phyloP scores from a whole-genome alignment of 2,113 vertebrate genomes.

The Mesocricetus auratus region DNA sequence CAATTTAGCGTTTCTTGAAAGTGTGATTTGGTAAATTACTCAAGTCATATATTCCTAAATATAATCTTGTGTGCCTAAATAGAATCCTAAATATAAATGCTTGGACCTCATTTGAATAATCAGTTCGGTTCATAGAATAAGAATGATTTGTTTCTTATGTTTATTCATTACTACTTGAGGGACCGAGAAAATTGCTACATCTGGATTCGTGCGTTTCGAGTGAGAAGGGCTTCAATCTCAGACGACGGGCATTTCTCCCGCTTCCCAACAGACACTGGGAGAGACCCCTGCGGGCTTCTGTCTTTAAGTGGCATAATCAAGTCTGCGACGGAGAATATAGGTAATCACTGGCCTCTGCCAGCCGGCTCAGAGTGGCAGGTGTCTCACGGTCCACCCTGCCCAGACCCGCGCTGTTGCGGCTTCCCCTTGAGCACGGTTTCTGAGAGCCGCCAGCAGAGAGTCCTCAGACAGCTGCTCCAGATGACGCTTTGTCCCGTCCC shows the following conservation, averaged over 20 bases:
- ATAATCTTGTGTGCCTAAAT: neutral
- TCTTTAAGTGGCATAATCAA: neutral
- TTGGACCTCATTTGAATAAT: conserved; percentile 46
- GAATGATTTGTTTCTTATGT: conserved; percentile 34
- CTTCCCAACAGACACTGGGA: neutral
- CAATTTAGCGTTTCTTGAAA: neutral
- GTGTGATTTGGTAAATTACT: conserved; percentile 20
- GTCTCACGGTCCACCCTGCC: rapidly evolving
- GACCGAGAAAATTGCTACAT: neutral
- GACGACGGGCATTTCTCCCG: neutral
- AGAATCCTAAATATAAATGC: neutral
- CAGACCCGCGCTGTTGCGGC: neutral
- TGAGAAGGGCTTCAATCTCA: neutral
- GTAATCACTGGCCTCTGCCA: neutral
- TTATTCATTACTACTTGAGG: conserved; percentile 33
- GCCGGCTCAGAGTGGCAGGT: no score
- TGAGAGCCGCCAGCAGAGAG: neutral
- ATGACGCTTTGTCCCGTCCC: neutral
- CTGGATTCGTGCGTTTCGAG: neutral
- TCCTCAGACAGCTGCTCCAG: no score
- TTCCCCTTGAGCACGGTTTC: neutral
- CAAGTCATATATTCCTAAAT: neutral
- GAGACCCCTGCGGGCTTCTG: neutral
- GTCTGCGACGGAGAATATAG: no score
- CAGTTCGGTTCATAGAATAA: conserved; percentile 19